These are phyloP conservation scores for Microtus pennsylvanicus DNA, from an alignment of 2,113 vertebrate species.

Conservation along the genomic window DNA sequence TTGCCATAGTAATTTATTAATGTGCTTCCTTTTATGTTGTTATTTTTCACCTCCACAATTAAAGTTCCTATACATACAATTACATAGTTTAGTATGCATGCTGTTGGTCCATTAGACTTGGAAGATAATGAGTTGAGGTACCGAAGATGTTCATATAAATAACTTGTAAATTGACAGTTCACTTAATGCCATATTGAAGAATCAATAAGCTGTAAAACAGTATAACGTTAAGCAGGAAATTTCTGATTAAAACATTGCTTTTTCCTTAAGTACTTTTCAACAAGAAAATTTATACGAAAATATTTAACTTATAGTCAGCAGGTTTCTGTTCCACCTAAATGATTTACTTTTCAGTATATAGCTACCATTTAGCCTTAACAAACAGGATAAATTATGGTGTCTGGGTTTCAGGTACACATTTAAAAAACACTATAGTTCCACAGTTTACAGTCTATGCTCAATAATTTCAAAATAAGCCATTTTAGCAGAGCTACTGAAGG, in stretches of 20 bases:
- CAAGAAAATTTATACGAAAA: conserved; percentile 34
- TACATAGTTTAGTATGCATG: background rate
- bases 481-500: background rate
- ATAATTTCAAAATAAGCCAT: conserved; percentile 28
- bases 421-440: background rate
- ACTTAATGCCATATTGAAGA: background rate
- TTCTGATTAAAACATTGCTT: conserved; percentile 24
- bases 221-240: background rate
- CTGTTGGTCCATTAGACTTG: background rate
- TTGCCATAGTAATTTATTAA: background rate
- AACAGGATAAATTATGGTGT: background rate
- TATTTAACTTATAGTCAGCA: background rate
- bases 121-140: background rate
- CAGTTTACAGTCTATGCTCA: conserved; percentile 27
- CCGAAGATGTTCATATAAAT: background rate
- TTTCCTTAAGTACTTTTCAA: background rate
- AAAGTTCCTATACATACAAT: background rate
- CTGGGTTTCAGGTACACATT: background rate
- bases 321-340: background rate
- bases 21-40: background rate
- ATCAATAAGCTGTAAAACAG: background rate
- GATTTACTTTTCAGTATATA: background rate
- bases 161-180: conserved; percentile 3
- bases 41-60: background rate
- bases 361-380: background rate